phyloP scores from a whole-genome alignment of 2,888 invertebrate species.

The Dilophus febrilis region DNA sequence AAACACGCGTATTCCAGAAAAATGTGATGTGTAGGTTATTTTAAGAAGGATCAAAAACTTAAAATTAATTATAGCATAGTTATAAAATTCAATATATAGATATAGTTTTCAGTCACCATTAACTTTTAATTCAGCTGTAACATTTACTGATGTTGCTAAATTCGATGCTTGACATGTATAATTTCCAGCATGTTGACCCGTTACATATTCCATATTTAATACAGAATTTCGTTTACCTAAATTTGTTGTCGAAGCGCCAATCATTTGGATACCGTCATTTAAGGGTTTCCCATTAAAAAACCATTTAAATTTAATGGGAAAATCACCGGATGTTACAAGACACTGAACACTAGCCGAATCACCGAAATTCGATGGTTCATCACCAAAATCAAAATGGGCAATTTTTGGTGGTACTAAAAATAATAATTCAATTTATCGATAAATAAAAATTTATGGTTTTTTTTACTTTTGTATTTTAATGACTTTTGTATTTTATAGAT shows the following conservation, averaged over 20 bases:
- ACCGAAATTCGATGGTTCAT: slow-evolving; percentile 57
- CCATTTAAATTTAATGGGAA: slow-evolving; percentile 63
- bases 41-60: too few relatives aligned
- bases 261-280: slow-evolving; percentile 34
- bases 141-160: slow-evolving; percentile 48
- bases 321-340: slow-evolving; percentile 58
- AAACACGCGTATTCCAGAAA: too few relatives aligned
- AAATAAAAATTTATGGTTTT: too few relatives aligned
- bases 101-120: slow-evolving; percentile 42
- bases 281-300: slow-evolving; percentile 37
- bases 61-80: too few relatives aligned
- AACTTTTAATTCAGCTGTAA: slow-evolving; percentile 50
- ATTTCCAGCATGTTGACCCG: slow-evolving; percentile 50
- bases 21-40: too few relatives aligned
- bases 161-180: slow-evolving; percentile 61
- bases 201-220: slow-evolving; percentile 43
- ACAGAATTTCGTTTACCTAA: slow-evolving; percentile 40
- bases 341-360: slow-evolving; percentile 49
- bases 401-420: slow-evolving; percentile 67
- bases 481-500: too few relatives aligned
- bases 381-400: slow-evolving; percentile 63
- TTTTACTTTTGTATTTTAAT: too few relatives aligned
- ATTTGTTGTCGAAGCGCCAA: slow-evolving; percentile 35
- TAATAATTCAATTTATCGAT: too few relatives aligned
- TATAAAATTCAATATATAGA: background rate